These are phyloP conservation scores for Caenorhabditis uteleia DNA, from an alignment of 2,888 invertebrate species.

Conservation along the genomic window DNA sequence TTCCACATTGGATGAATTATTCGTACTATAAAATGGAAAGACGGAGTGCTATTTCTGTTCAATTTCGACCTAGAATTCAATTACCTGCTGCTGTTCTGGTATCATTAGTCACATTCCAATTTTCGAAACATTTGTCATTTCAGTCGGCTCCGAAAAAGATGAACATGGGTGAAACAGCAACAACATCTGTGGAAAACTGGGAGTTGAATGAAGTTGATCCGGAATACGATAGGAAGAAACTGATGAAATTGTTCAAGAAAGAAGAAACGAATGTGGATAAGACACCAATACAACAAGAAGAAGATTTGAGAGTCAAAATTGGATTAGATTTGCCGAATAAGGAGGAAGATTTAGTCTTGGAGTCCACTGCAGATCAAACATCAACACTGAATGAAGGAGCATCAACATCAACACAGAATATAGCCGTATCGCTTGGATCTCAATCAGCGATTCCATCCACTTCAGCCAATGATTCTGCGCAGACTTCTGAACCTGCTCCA, in stretches of 20 bases:
- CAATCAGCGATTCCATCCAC: too few species aligned
- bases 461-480: too few species aligned
- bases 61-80: constrained; percentile 63
- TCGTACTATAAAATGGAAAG: constrained; percentile 56
- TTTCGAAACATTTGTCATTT: neutral
- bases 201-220: constrained; percentile 1
- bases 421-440: too few species aligned
- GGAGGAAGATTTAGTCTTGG: too few species aligned
- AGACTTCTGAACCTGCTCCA: too few species aligned
- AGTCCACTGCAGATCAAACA: too few species aligned
- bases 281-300: too few species aligned
- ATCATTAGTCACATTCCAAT: too few species aligned
- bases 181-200: neutral
- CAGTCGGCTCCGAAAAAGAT: constrained; percentile 33
- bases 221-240: constrained; percentile 10
- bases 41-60: constrained; percentile 45
- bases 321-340: too few species aligned
- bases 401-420: too few species aligned
- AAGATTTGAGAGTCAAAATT: too few species aligned
- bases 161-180: constrained; percentile 14
- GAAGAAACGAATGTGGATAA: neutral
- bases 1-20: constrained; percentile 70
- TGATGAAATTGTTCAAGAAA: constrained; percentile 7
- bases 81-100: constrained; percentile 52
- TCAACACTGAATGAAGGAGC: too few species aligned